phyloP scores from a whole-genome alignment of 2,113 vertebrate species.

The Pelobates fuscus region DNA sequence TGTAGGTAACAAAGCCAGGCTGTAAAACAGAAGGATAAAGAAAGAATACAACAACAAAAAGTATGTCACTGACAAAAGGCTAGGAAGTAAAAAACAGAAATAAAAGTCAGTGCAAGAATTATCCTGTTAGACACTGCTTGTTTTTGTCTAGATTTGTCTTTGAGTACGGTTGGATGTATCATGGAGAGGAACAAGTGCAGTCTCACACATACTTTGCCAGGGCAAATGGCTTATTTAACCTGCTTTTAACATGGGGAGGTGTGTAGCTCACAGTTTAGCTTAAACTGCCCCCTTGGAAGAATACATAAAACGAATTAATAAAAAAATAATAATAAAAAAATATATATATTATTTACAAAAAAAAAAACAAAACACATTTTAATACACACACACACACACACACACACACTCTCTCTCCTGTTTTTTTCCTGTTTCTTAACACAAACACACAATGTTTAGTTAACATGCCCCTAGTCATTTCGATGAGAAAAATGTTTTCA shows the following conservation, averaged over 20 bases:
- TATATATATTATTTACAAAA: background rate
- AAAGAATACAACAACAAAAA: slow-evolving; percentile 61
- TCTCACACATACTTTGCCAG: slow-evolving; percentile 57
- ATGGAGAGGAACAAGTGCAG: slow-evolving; percentile 54
- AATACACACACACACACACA: too few relatives aligned
- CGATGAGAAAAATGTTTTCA: too few relatives aligned
- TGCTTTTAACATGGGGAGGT: slow-evolving; percentile 40
- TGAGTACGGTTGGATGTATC: slow-evolving; percentile 63
- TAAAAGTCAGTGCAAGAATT: slow-evolving; percentile 75
- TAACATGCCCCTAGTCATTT: too few relatives aligned
- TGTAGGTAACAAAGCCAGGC: slow-evolving; percentile 73
- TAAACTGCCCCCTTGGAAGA: slow-evolving; percentile 6
- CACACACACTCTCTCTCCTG: too few relatives aligned
- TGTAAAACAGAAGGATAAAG: slow-evolving; percentile 70
- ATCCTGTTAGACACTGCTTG: slow-evolving; percentile 72
- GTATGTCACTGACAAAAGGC: slow-evolving; percentile 66
- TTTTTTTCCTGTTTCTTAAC: too few relatives aligned
- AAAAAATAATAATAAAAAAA: background rate
- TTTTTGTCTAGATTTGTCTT: slow-evolving; percentile 53
- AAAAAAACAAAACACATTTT: background rate
- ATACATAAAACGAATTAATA: too few relatives aligned
- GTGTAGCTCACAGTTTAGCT: too few relatives aligned
- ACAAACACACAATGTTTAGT: too few relatives aligned
- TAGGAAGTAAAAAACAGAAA: slow-evolving; percentile 68
- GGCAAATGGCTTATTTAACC: slow-evolving; percentile 63